phyloP scores from a whole-genome alignment of 2,797 vertebrate species.

The Notolepis coatsorum region DNA sequence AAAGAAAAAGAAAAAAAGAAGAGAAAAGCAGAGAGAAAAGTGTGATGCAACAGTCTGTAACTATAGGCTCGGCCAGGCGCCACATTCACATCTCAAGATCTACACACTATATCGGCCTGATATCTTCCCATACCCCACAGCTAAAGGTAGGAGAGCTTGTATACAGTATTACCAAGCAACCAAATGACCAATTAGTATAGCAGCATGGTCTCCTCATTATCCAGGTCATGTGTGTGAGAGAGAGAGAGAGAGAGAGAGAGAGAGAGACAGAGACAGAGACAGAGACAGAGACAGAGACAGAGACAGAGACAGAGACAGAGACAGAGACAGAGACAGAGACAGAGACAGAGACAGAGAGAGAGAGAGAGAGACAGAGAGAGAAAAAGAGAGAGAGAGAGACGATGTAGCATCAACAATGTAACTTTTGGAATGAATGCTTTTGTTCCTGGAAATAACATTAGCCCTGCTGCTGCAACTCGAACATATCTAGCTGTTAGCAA shows the following conservation, averaged over 20 bases:
- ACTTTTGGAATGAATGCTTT: too few species aligned
- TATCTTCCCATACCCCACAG: constrained; percentile 12
- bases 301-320: too few species aligned
- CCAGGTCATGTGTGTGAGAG: too few species aligned
- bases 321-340: background rate
- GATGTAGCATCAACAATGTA: too few species aligned
- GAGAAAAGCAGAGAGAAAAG: background rate
- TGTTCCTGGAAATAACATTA: too few species aligned
- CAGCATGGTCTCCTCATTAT: constrained; percentile 39
- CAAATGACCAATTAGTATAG: constrained; percentile 46
- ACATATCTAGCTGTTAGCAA: too few species aligned
- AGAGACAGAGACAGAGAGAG: background rate
- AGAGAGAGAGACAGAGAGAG: background rate
- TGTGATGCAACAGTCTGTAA: constrained; percentile 57
- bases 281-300: too few species aligned
- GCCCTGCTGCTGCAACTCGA: too few species aligned
- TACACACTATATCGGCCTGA: background rate
- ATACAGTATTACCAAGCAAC: constrained; percentile 8
- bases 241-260: too few species aligned
- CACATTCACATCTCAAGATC: constrained; percentile 17
- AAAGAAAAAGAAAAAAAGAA: background rate
- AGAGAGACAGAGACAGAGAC: too few species aligned
- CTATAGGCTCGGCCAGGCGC: constrained; percentile 26
- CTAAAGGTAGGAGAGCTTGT: constrained; percentile 3
- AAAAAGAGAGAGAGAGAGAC: too few species aligned